Base-by-base conservation (phyloP, 2,113 vertebrate species). In the Sciurus niger region DNA sequence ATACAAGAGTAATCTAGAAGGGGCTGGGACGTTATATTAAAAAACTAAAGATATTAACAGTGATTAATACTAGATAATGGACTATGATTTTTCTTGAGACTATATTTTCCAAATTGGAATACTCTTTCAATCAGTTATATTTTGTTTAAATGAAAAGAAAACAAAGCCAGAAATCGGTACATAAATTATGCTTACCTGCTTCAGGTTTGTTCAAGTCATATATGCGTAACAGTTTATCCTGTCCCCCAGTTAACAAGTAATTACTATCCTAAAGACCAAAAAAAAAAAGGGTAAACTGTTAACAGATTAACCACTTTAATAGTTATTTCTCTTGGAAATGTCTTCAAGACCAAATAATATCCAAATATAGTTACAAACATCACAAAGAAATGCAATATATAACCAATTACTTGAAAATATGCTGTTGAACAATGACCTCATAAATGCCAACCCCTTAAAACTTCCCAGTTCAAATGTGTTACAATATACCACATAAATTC, bases 191-290 rank as follows among this genome's bases (percentile, higher is more conserved):
- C 98, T 98, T 96, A 99, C 99, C 99, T 97, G 99, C 99, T 97
- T 99, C 99, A 46, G 99, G 99, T 95, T 99, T 99, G 98, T 98
- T 99, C 97, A 99, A 98, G 92, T 99, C 99, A 7, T 99, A 99
- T 94, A 99, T 99, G 76, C 99, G 99, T 92, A 99, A 98, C 68
- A 99, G 94, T 98, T 99, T 99, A 98, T 99, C 99, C 43, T 99
- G 99, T 96, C 99, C 99, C 58, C 98, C 99, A 8, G 99, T 99
- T 97, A 99, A 98, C 93, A 99, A 98, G 97, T 98, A 99, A 98
- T 98, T 99, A 98, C 99, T 99, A 98, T 99, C 99, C 99, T 99
- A 97, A 84, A 96, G 24, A 68, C 67, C 34, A 70, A n/a, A 30
- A 32, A 30, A 67, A 32, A 30, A 67, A 63, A 97, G 96, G 87